These are phyloP conservation scores for Aurelia aurita complex sp. Pacific DNA, from an alignment of 30 jellyfish, hydroid and myxozoan genomes.

Conservation along the genomic window DNA sequence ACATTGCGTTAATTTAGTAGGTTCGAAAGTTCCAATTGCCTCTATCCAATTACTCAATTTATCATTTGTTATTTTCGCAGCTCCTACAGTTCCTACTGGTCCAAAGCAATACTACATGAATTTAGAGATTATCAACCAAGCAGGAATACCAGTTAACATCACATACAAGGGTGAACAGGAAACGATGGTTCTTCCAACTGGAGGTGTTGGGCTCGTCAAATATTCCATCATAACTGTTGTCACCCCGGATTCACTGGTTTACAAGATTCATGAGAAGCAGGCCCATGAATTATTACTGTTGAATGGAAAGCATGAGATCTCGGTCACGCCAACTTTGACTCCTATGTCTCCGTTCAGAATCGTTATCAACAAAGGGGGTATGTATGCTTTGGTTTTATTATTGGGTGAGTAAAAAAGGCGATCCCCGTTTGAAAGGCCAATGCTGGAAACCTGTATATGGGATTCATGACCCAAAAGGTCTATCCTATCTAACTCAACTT, in stretches of 20 bases:
- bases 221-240: slow-evolving; percentile 71
- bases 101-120: slow-evolving; percentile 80
- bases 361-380: slow-evolving; percentile 68
- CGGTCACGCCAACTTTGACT: slow-evolving; percentile 66
- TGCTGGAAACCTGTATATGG: too few species aligned
- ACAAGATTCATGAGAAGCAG: slow-evolving; percentile 73
- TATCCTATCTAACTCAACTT: too few species aligned
- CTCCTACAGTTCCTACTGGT: slow-evolving; percentile 12
- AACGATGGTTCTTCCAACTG: slow-evolving; percentile 73
- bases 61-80: not conserved
- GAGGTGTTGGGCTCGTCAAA: slow-evolving; percentile 68
- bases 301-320: slow-evolving; percentile 74
- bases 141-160: slow-evolving; percentile 72
- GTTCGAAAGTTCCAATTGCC: too few species aligned
- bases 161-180: slow-evolving; percentile 71
- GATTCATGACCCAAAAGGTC: too few species aligned
- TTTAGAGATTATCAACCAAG: slow-evolving; percentile 83
- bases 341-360: slow-evolving; percentile 64
- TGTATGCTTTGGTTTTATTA: not conserved
- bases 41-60: too few species aligned
- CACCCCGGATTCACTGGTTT: slow-evolving; percentile 76
- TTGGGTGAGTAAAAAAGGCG: too few species aligned
- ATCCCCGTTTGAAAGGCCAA: too few species aligned
- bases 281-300: slow-evolving; percentile 62
- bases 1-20: too few species aligned